phyloP scores from a whole-genome alignment of 2,797 vertebrate species.

The Anabas testudineus region DNA sequence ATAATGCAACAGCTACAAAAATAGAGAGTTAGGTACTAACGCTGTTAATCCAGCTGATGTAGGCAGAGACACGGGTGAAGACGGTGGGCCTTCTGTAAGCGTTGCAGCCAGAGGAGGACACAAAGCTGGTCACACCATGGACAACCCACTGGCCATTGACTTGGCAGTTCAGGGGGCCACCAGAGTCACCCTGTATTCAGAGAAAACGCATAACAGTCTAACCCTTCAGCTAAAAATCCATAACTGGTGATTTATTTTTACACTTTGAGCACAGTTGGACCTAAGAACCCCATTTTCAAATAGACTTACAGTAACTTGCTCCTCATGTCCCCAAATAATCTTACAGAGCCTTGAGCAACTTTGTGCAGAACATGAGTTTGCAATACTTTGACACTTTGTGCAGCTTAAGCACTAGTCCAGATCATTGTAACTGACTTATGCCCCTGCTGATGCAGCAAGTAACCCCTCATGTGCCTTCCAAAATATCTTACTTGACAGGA shows the following conservation, averaged over 20 bases:
- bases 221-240: not conserved
- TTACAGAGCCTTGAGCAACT: conserved; percentile 27
- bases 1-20: not conserved
- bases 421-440: conserved; percentile 59
- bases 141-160: conserved; percentile 85
- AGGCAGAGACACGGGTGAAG: conserved; percentile 89
- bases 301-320: not conserved
- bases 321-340: conserved; percentile 13
- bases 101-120: conserved; percentile 89
- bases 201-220: conserved; percentile 3
- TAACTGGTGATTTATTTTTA: not conserved
- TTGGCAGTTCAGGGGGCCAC: conserved; percentile 90
- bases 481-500: conserved; percentile 62
- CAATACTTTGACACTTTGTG: conserved; percentile 56
- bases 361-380: conserved; percentile 32
- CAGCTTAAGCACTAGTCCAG: conserved; percentile 52
- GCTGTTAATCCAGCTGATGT: conserved; percentile 88
- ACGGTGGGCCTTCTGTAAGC: conserved; percentile 86
- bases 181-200: conserved; percentile 89
- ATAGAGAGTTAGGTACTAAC: conserved; percentile 79
- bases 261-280: not conserved
- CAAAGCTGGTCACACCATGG: conserved; percentile 93
- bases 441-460: conserved; percentile 67
- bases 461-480: conserved; percentile 46
- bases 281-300: not conserved